A percentile compares a stretch with the other conserved stretches of the same genome.
phyloP scores from a whole-genome alignment of 2,797 vertebrate genomes.

The Poecilia picta region DNA sequence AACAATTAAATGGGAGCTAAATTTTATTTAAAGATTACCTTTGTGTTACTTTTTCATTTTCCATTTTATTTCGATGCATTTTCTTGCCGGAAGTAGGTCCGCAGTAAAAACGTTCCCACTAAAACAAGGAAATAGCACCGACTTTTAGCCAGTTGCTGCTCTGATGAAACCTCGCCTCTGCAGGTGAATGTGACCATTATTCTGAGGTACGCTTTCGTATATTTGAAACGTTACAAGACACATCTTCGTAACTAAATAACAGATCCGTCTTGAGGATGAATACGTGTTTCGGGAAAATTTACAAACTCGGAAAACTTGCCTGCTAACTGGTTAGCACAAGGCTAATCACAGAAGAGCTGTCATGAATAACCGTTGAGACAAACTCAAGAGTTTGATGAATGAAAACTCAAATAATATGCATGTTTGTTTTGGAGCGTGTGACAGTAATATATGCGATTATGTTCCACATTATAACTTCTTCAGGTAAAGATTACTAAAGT shows the following conservation, averaged over 20 bases:
- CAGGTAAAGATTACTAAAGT: no score
- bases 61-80: background rate
- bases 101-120: constrained; percentile 18
- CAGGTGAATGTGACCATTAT: constrained; percentile 39
- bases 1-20: no score
- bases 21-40: background rate
- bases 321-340: constrained; percentile 19
- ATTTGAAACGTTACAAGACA: background rate
- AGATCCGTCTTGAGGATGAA: rapidly evolving
- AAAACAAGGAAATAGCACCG: constrained; percentile 58
- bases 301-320: background rate
- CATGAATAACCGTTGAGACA: constrained; percentile 11
- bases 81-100: constrained; percentile 63
- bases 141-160: background rate
- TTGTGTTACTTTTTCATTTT: background rate
- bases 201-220: constrained; percentile 35
- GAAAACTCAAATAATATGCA: background rate
- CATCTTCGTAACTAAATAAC: rapidly evolving
- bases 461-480: background rate
- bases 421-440: rapidly evolving
- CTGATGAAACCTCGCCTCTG: constrained; percentile 13
- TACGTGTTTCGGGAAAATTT: background rate
- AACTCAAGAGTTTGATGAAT: background rate
- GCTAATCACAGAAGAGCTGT: constrained; percentile 37
- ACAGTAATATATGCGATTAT: background rate